Evolutionary conservation across 2,113 vertebrate species (phyloP).

Genomic region (Buteo buteo): DNA sequence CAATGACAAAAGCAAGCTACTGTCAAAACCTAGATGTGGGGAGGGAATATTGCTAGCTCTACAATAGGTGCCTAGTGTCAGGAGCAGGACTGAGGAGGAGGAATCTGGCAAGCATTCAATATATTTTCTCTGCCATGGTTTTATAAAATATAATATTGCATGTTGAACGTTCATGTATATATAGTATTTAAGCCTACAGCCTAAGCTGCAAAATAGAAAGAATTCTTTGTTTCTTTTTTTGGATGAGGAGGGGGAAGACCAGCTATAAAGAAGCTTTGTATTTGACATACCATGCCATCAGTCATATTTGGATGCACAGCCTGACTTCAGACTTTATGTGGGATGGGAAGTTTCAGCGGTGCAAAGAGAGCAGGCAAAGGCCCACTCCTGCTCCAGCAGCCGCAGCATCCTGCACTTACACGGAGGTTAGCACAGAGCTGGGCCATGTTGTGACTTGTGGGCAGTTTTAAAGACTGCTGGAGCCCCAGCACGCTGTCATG

Average conservation of each 20-base stretch:
- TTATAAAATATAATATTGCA: neutral
- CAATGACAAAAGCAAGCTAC: neutral
- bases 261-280: neutral
- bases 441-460: rapidly evolving
- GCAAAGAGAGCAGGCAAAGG: neutral
- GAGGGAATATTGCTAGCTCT: neutral
- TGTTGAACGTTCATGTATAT: neutral
- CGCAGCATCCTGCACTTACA: rapidly evolving
- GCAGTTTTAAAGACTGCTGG: neutral
- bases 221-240: neutral
- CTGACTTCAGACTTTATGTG: neutral
- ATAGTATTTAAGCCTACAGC: neutral
- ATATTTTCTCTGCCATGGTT: neutral
- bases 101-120: neutral
- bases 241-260: neutral
- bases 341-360: neutral
- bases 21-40: neutral
- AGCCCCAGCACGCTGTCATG: neutral
- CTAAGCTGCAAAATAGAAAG: neutral
- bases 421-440: rapidly evolving
- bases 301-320: neutral
- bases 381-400: neutral
- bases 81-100: neutral
- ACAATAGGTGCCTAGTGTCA: neutral
- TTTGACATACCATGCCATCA: neutral